Percentiles rank a stretch among this genome's conserved stretches.
Evolutionary conservation across 2,888 invertebrate genomes (phyloP).

Genomic region (Cantharis nigra): DNA sequence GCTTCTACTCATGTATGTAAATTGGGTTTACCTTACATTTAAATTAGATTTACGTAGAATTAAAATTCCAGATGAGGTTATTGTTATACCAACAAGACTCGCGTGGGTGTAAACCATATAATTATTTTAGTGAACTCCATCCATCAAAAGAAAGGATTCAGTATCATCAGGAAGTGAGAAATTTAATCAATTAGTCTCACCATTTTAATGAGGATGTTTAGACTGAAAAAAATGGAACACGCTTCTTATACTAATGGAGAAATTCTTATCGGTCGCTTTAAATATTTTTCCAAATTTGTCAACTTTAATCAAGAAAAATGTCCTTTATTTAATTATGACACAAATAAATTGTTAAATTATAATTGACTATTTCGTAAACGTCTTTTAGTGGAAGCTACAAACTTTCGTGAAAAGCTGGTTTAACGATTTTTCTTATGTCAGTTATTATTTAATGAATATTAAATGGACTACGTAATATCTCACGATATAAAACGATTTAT

Average conservation of each 20-base stretch:
- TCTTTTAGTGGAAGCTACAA: neutral
- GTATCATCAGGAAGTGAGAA: neutral
- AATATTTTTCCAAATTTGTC: neutral
- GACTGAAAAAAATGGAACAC: neutral
- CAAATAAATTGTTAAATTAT: neutral
- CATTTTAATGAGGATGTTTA: neutral
- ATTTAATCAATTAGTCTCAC: neutral
- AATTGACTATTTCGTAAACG: neutral
- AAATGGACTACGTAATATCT: neutral
- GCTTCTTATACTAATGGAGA: neutral
- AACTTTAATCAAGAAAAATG: neutral
- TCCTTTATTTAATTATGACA: neutral
- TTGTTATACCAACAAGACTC: neutral
- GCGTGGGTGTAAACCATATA: neutral
- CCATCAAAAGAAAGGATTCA: neutral
- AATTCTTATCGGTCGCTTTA: neutral
- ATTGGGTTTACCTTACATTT: neutral
- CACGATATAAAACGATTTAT: neutral
- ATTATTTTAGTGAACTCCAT: neutral
- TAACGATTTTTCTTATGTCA: neutral
- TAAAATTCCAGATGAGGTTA: neutral
- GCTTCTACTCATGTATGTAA: too few species aligned
- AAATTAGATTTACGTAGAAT: neutral
- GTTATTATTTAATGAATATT: neutral
- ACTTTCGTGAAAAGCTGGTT: neutral